A percentile compares a stretch with the other conserved stretches of the same genome.
Evolutionary conservation across 2,888 invertebrate genomes (phyloP).

Genomic region (Oegoconia quadripuncta): DNA sequence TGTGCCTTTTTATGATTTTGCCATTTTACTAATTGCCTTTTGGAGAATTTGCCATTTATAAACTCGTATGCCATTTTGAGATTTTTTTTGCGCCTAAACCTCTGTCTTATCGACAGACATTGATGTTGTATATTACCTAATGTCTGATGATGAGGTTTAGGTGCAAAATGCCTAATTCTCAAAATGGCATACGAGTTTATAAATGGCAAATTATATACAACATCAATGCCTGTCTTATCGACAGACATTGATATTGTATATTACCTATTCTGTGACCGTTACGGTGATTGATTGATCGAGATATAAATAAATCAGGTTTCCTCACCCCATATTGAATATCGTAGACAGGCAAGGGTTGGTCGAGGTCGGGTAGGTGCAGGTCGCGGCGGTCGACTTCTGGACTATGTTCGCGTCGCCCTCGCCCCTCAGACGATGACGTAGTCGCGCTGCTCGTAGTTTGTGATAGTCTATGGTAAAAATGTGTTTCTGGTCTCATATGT

Average conservation of each 20-base stretch:
- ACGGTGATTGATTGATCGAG: neutral
- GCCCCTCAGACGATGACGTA: constrained; percentile 80
- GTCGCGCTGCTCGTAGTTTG: constrained; percentile 77
- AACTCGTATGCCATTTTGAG: too few species aligned
- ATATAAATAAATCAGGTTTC: neutral
- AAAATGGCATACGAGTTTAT: too few species aligned
- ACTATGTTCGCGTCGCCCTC: constrained; percentile 73
- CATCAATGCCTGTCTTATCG: neutral
- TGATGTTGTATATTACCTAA: too few species aligned
- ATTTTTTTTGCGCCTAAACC: too few species aligned
- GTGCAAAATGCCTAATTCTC: too few species aligned
- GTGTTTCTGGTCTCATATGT: too few species aligned
- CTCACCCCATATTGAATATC: constrained; percentile 74
- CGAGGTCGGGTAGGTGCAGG: constrained; percentile 60
- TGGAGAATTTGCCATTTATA: too few species aligned
- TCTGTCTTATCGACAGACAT: too few species aligned
- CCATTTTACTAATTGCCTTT: too few species aligned
- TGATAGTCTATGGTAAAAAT: constrained; percentile 41
- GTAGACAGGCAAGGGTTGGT: constrained; percentile 65
- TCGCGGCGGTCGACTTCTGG: constrained; percentile 62
- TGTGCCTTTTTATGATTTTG: too few species aligned
- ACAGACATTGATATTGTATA: neutral
- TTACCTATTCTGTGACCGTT: neutral
- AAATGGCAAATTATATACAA: too few species aligned
- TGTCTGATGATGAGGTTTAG: too few species aligned